Evolutionary conservation across 2,113 vertebrate genomes (phyloP).

Genomic region (Seriola aureovittata): DNA sequence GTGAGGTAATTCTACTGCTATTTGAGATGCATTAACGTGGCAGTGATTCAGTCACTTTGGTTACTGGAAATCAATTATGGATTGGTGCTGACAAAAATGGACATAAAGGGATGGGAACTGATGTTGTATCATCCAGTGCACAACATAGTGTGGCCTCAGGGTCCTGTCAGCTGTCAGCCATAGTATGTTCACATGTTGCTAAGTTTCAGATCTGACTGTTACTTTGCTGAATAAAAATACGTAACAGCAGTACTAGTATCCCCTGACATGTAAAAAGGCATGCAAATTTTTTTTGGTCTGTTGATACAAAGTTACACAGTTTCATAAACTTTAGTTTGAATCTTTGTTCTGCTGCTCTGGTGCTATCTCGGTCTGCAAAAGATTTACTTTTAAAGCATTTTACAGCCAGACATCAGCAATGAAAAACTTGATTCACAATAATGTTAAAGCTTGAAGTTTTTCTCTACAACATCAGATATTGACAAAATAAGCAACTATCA

Average conservation of each 20-base stretch:
- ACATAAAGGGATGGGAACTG: conserved; percentile 14
- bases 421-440: neutral
- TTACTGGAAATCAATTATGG: conserved; percentile 40
- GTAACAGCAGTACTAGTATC: neutral
- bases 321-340: neutral
- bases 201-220: too few species aligned
- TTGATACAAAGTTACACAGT: neutral
- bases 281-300: too few species aligned
- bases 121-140: neutral
- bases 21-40: conserved; percentile 13
- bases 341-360: neutral
- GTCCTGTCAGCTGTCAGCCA: too few species aligned
- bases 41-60: conserved; percentile 22
- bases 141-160: neutral
- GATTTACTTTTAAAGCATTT: neutral
- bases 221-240: neutral
- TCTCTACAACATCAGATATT: neutral
- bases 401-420: neutral
- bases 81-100: conserved; percentile 22
- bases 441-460: neutral
- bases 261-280: neutral
- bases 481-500: neutral
- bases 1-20: conserved; percentile 1
- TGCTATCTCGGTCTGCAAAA: neutral
- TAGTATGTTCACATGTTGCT: too few species aligned